Evolutionary conservation across 2,113 vertebrate genomes (phyloP), one percentile per base, ranked within the genome.

Genomic region (Tupaia chinensis): DNA sequence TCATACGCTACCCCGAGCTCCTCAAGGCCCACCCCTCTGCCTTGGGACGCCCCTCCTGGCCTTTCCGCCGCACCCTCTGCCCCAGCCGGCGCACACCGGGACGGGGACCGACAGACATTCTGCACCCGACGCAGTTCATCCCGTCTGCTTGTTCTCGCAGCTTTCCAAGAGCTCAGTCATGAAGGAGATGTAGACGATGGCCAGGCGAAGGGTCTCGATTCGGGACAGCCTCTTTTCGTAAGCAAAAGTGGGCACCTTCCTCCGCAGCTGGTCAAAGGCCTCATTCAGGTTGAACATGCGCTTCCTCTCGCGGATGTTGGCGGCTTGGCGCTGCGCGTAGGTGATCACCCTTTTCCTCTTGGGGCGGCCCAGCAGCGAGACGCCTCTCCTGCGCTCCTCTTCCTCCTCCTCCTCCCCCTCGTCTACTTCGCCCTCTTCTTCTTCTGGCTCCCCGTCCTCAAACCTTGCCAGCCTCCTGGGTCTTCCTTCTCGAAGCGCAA

Each of bases 271-370:
- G 76, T 99, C 99, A 56, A 99, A 99, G 7, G 99, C 99, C 97
- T 99, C 99, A 87, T 99, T 99, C 94, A 99, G 99, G 95, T 99
- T 99, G 97, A 99, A 99, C 99, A 99, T 99, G 66, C 99, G 97
- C 95, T 99, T 99, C 93, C 99, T 99, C 83, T 99, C 99, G 20
- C 99, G 98, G 97, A 99, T 97, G 95, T 99, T 99, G 95, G 99
- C 99, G 6, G 99, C 99, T 97, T 99, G 99, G 32, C 99, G 99
- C 98, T 99, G 99, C 25, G 99, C 99, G 11, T 98, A 98, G 74
- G 98, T 99, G 98, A 99, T 99, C 97, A 99, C 98, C 5, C 99
- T 96, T 94, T 99, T 99, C 95, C 99, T 98, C 96, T 98, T 99
- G 89, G 99, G 98, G 92, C 99, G 98, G 56, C 97, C 98, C 65